phyloP scores from a whole-genome alignment of 2,888 invertebrate genomes.

The Parelbella ahira region DNA sequence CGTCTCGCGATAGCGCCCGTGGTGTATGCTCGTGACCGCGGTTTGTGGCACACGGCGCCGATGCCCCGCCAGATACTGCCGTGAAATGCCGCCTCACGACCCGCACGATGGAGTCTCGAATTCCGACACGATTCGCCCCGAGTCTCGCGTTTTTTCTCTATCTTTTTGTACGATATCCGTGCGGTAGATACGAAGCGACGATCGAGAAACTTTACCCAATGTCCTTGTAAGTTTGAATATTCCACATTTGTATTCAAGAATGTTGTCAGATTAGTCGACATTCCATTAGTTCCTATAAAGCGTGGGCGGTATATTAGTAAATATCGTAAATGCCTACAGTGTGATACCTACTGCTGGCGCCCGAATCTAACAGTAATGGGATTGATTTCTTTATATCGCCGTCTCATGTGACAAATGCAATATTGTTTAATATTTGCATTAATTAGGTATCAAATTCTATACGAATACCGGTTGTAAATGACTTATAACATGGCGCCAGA shows the following conservation, averaged over 20 bases:
- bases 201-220: slow-evolving; percentile 35
- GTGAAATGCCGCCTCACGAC: slow-evolving; percentile 77
- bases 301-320: slow-evolving; percentile 68
- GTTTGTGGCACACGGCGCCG: slow-evolving; percentile 58
- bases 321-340: slow-evolving; percentile 52
- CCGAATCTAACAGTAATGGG: slow-evolving; percentile 27
- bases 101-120: slow-evolving; percentile 53
- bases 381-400: neutral
- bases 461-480: too few species aligned
- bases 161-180: slow-evolving; percentile 15
- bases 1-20: slow-evolving; percentile 50
- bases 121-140: slow-evolving; percentile 61
- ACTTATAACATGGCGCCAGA: too few species aligned
- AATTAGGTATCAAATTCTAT: too few species aligned
- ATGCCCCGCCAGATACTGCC: slow-evolving; percentile 71
- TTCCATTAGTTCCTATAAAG: slow-evolving; percentile 53
- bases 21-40: slow-evolving; percentile 75
- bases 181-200: slow-evolving; percentile 24
- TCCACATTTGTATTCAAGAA: slow-evolving; percentile 67
- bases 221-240: slow-evolving; percentile 63
- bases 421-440: too few species aligned
- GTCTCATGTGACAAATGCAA: slow-evolving; percentile 1
- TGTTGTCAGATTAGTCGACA: slow-evolving; percentile 69
- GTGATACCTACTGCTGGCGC: slow-evolving; percentile 56
- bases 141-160: slow-evolving; percentile 41